Percentiles rank a stretch among this genome's conserved stretches.
Conservation (phyloP, 2,797 vertebrate species). For the Cottoperca gobio region DNA sequence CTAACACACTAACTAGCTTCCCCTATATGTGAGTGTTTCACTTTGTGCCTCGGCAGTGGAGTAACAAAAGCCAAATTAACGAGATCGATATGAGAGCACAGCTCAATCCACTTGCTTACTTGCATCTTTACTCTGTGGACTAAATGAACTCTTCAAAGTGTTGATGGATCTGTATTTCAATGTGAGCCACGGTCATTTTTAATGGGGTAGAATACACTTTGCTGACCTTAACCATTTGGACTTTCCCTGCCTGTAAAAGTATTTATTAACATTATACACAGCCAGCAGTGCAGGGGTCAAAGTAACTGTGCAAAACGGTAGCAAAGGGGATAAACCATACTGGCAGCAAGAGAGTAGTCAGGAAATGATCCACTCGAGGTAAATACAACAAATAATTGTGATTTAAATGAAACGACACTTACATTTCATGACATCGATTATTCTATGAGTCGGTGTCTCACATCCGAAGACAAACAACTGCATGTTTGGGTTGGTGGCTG, state of each 20-base stretch:
- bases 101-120: conserved; percentile 19
- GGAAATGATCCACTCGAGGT: not conserved
- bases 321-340: not conserved
- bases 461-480: not conserved
- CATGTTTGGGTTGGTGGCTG: not conserved
- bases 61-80: conserved; percentile 25
- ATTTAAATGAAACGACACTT: not conserved
- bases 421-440: not conserved
- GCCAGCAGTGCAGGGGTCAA: conserved; percentile 9
- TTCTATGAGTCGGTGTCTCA: not conserved
- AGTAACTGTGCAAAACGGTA: conserved; percentile 15
- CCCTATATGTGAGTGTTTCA: conserved; percentile 11
- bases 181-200: conserved; percentile 3
- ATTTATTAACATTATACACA: conserved; percentile 34
- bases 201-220: conserved; percentile 30
- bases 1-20: conserved; percentile 15
- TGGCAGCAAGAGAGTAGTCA: conserved; percentile 7
- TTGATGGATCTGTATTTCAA: conserved; percentile 17
- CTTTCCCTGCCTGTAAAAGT: not conserved
- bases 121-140: conserved; percentile 15
- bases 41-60: conserved; percentile 9
- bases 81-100: conserved; percentile 16
- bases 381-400: no score
- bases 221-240: conserved; percentile 13
- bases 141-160: conserved; percentile 27